Percentiles rank a stretch among this genome's conserved stretches.
Evolutionary conservation across 1,140 invertebrate genomes (phyloP).

Genomic region (Drepana arcuata): DNA sequence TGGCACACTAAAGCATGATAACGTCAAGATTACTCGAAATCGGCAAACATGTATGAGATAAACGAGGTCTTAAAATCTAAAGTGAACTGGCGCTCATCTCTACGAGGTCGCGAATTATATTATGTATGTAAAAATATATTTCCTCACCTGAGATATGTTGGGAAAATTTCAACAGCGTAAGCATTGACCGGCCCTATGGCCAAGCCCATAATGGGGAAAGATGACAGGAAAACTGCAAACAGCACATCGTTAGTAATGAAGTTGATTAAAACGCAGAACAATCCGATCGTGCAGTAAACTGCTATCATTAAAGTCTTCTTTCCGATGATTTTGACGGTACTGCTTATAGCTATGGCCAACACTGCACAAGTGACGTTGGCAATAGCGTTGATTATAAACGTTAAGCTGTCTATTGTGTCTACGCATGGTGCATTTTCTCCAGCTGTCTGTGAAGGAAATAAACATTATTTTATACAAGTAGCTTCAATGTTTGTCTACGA

Average conservation of each 20-base stretch:
- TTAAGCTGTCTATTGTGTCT: slow-evolving; percentile 39
- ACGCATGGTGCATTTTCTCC: slow-evolving; percentile 21
- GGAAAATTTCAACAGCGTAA: slow-evolving; percentile 53
- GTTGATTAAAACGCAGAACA: slow-evolving; percentile 42
- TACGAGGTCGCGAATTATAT: too few species aligned
- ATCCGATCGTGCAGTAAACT: slow-evolving; percentile 30
- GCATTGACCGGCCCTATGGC: slow-evolving; percentile 52
- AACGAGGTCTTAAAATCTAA: too few species aligned
- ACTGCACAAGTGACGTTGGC: slow-evolving; percentile 33
- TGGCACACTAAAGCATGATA: too few species aligned
- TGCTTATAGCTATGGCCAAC: slow-evolving; percentile 35
- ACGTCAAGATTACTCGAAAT: too few species aligned
- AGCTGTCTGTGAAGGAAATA: slow-evolving; percentile 30
- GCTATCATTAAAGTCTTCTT: slow-evolving; percentile 47
- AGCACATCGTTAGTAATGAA: slow-evolving; percentile 37
- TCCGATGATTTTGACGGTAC: slow-evolving; percentile 38
- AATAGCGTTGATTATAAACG: slow-evolving; percentile 41
- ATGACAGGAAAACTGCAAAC: slow-evolving; percentile 47
- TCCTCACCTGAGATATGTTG: slow-evolving; percentile 51
- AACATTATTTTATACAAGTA: too few species aligned
- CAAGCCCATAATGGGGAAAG: slow-evolving; percentile 34
- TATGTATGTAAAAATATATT: too few species aligned
- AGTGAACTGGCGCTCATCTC: too few species aligned
- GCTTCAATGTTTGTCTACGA: too few species aligned
- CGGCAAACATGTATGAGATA: too few species aligned